Percentiles rank a stretch among this genome's conserved stretches.
Evolutionary conservation across 1,140 invertebrate genomes (phyloP).

Genomic region (Procambarus virginalis): DNA sequence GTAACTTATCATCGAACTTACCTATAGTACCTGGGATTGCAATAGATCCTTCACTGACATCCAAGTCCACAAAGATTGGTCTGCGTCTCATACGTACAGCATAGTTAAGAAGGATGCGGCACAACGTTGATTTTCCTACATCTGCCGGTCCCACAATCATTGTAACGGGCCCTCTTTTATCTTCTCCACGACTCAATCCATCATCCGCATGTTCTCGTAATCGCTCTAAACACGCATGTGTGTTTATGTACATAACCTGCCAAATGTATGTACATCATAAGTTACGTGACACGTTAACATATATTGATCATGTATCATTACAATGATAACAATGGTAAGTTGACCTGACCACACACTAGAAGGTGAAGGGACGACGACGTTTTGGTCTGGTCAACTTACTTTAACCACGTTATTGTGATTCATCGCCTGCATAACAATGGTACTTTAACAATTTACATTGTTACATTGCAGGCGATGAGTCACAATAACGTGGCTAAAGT

Average conservation of each 20-base stretch:
- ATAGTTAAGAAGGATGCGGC: slow-evolving; percentile 93
- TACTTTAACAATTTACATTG: no score
- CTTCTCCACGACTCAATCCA: slow-evolving; percentile 73
- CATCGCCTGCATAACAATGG: no score
- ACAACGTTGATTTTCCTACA: slow-evolving; percentile 96
- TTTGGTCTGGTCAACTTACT: no score
- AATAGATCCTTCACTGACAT: slow-evolving; percentile 96
- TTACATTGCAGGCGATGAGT: no score
- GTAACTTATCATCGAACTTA: slow-evolving; percentile 71
- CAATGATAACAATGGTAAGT: no score
- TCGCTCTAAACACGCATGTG: slow-evolving; percentile 83
- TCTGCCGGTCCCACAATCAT: slow-evolving; percentile 96
- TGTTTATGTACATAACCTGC: slow-evolving; percentile 88
- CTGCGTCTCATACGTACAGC: slow-evolving; percentile 82
- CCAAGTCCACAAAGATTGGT: slow-evolving; percentile 94
- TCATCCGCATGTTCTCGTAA: slow-evolving; percentile 80
- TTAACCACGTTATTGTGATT: no score
- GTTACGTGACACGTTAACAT: no score
- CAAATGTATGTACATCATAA: neutral
- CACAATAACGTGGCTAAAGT: no score
- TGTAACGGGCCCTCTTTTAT: slow-evolving; percentile 83
- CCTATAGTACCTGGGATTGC: slow-evolving; percentile 95
- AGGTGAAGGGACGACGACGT: no score
- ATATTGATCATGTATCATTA: no score
- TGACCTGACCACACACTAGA: no score